Evolutionary conservation across 2,797 vertebrate species (phyloP), one percentile per base, ranked within the genome.

Genomic region (Taeniopygia guttata): DNA sequence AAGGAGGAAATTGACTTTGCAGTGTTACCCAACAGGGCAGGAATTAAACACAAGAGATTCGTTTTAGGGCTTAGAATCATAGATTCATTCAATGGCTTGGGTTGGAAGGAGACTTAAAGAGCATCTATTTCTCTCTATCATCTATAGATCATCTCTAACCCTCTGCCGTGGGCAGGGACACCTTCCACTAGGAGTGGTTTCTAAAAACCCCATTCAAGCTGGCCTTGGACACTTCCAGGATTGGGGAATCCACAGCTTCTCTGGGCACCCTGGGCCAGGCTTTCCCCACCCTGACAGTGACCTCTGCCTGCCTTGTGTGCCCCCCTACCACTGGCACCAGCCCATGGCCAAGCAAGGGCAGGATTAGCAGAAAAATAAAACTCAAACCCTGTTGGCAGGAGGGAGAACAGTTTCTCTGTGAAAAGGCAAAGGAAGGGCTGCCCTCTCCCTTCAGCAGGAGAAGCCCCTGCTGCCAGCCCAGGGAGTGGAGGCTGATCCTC

Each of bases 371-470:
- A 17, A 15, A 40, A 5, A 12, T 8, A 42, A 62, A 30, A 3
- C 16, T 20, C 30, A 29, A 26, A 19, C 13, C 5, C 16, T 36
- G 16, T 4, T 34, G 38, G 14, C 6, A 6, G 26, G 29, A 64
- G 12, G 16, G 38, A 17, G 73, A 63, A 26, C 3, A 66, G 10
- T 0, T 5, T 46, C 8, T 6, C 0, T n/a, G 15, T 56, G 48
- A 5, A 34, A 80, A 76, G 19, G 43, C 5, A 70, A 58, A 66
- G 42, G 29, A 59, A 17, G 10, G 7, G 7, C 11, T 49, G 8
- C 8, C 12, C 29, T 59, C 17, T 74, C 26, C 29, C 36, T 55
- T 40, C 36, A 74, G 34, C 66, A 43, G 32, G 17, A 52, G 34
- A 32, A 68, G 55, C 8, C 12, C 8, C 54, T 73, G 0, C 45